phyloP scores from a whole-genome alignment of 2,888 invertebrate species.

The Terebella lapidaria region DNA sequence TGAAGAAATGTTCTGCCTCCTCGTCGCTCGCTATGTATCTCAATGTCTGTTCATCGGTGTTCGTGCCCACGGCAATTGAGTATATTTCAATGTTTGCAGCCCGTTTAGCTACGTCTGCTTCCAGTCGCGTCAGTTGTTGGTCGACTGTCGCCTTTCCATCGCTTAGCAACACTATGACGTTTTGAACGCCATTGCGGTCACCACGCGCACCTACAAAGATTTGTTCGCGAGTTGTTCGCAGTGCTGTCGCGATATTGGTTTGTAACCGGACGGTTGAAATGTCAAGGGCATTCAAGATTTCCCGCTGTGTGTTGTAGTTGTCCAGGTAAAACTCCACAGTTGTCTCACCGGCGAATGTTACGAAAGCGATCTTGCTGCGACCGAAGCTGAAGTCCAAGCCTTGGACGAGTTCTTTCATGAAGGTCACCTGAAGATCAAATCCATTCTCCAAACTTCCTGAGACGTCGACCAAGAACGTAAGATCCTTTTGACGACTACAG shows the following conservation, averaged over 20 bases:
- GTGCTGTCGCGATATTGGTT: conserved; percentile 19
- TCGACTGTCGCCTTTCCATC: conserved; percentile 16
- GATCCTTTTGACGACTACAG: conserved; percentile 12
- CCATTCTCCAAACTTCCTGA: conserved; percentile 20
- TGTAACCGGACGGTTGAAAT: conserved; percentile 15
- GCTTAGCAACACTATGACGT: conserved; percentile 17
- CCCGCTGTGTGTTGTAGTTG: conserved; percentile 17
- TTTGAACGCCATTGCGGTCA: conserved; percentile 16
- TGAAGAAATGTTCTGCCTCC: neutral
- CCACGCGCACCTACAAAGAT: conserved; percentile 10
- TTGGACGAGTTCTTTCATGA: conserved; percentile 17
- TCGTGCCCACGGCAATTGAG: conserved; percentile 7
- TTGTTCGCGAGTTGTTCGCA: conserved; percentile 5
- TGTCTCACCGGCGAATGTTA: conserved; percentile 15
- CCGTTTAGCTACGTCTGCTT: neutral
- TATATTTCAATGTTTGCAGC: conserved; percentile 5
- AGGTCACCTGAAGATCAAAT: conserved; percentile 15
- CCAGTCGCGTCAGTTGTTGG: neutral
- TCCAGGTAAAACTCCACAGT: conserved; percentile 19
- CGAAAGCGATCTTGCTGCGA: conserved; percentile 16
- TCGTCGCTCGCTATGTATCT: conserved; percentile 10
- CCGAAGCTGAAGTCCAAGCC: conserved; percentile 23
- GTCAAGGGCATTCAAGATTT: conserved; percentile 23
- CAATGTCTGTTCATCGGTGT: conserved; percentile 7
- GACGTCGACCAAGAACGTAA: conserved; percentile 23